These are phyloP conservation scores for Drosophila saltans DNA, from an alignment of 1,140 invertebrate genomes.

Conservation along the genomic window DNA sequence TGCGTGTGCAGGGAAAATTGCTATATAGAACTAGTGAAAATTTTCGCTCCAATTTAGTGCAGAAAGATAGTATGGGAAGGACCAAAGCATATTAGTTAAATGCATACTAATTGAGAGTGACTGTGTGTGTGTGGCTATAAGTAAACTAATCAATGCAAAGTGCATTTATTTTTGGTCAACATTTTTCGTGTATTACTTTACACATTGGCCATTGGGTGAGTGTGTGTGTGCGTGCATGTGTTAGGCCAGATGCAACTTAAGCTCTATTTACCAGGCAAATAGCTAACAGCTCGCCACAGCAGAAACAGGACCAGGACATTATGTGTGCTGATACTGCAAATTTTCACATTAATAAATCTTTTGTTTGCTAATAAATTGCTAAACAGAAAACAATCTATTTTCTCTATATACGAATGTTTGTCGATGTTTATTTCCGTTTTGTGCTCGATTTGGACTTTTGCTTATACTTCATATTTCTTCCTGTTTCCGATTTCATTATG, in stretches of 20 bases:
- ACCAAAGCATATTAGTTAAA: slow-evolving; percentile 24
- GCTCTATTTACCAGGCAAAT: slow-evolving; percentile 60
- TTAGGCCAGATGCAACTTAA: slow-evolving; percentile 61
- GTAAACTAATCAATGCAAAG: slow-evolving; percentile 59
- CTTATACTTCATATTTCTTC: not conserved
- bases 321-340: slow-evolving; percentile 69
- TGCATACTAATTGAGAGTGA: slow-evolving; percentile 33
- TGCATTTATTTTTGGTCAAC: slow-evolving; percentile 42
- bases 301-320: slow-evolving; percentile 27
- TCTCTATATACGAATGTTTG: not conserved
- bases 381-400: slow-evolving; percentile 37
- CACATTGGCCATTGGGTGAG: not conserved
- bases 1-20: slow-evolving; percentile 20
- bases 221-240: slow-evolving; percentile 28
- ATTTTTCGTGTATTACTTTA: slow-evolving; percentile 28
- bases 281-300: slow-evolving; percentile 1
- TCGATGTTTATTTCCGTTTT: not conserved
- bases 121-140: slow-evolving; percentile 24
- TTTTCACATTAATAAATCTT: slow-evolving; percentile 75
- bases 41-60: slow-evolving; percentile 19
- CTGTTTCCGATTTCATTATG: slow-evolving; percentile 1
- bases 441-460: not conserved
- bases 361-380: slow-evolving; percentile 75
- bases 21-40: slow-evolving; percentile 2
- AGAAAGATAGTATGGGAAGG: not conserved